Base-by-base conservation (phyloP, 2,797 vertebrate genomes). In the Anas bernieri region DNA sequence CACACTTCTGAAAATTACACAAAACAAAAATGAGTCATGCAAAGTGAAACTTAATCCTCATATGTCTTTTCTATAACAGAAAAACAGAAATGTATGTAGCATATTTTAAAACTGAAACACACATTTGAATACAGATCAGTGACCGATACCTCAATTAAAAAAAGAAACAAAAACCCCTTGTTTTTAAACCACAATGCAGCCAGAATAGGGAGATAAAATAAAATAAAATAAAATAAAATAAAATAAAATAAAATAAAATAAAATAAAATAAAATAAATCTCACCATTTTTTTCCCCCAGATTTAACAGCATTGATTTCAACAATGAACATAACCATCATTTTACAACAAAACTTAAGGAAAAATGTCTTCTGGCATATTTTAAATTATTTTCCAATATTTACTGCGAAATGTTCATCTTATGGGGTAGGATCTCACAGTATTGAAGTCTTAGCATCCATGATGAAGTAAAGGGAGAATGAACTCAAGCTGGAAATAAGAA, bases 121-220 rank as follows among this genome's bases (percentile, higher is more conserved):
- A 73, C 11, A 28, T 58, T 50, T 69, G 33, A 86, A 58, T 35
- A 33, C 11, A 69, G 17, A 33, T 50, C 20, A 7, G 48, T 31
- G 28, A 82, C 6, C 35, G 21, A 62, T 43, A 58, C 1, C 31
- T 45, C 33, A 35, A 9, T 1, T 46, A 1, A 62, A 72, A 39
- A 20, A 21, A 5, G 9, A 41, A 50, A 7, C 41, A 7, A n/a
- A 8, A 50, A 0, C 48, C 48, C 48, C 37, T 1, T 59, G 6
- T 50, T 11, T n/a, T 89, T 22, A 80, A 30, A 55, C 9, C 70
- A 52, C 4, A 37, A 10, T 1, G 3, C 11, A 78, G 20, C 4
- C 41, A 93, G 54, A 75, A 78, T 1, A 43, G 8, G 9, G 10
- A 54, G 30, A 17, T 9, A 30, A 52, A 52, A 13, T 41, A 41